Evolutionary conservation across 1,140 invertebrate species (phyloP), one percentile per base, ranked within the genome.

Genomic region (Danaus melanippus): DNA sequence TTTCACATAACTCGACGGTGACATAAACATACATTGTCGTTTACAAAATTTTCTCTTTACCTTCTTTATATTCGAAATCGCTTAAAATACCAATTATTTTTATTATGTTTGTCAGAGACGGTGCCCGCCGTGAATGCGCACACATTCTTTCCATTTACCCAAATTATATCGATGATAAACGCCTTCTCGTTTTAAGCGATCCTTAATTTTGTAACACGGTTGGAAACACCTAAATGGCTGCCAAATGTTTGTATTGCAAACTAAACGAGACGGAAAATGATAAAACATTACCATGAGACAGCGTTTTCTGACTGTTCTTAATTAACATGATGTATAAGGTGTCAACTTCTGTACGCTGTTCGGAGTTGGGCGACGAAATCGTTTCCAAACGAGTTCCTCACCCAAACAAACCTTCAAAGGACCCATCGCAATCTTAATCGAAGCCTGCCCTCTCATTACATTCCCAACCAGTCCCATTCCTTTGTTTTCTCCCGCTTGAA

Each of bases 161-260:
- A 72, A 75, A 79, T 80, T 75, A 79, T 74, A 77, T 76, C 69
- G 73, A 80, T 79, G 76, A 75, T 66, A 69, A 72, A 76, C 67
- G 60, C 58, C 69, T 60, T 51, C 59, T 42, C 55, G 53, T 51
- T 70, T 71, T 67, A 65, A 50, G 10, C 10, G 8, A 12, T 50
- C 39, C 11, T 40, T 32, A 32, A 32, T 4, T 4, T 32, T 32
- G 21, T 32, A 32, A 32, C 21, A 32, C 21, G 21, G 5, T 32
- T 32, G 21, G 21, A 50, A 21, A 50, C n/a, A 50, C 17, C 32
- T 32, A 53, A 10, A 40, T 46, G 17, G 44, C 10, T 55, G 53
- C 17, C 15, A 55, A 43, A 54, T 54, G 11, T 32, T 32, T 60
- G 62, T 64, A 65, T 69, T 68, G 60, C 71, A 71, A 69, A 71